Percentiles rank a stretch among this genome's conserved stretches.
Evolutionary conservation across 1,140 invertebrate species (phyloP).

Genomic region (Neodiprion fabricii): DNA sequence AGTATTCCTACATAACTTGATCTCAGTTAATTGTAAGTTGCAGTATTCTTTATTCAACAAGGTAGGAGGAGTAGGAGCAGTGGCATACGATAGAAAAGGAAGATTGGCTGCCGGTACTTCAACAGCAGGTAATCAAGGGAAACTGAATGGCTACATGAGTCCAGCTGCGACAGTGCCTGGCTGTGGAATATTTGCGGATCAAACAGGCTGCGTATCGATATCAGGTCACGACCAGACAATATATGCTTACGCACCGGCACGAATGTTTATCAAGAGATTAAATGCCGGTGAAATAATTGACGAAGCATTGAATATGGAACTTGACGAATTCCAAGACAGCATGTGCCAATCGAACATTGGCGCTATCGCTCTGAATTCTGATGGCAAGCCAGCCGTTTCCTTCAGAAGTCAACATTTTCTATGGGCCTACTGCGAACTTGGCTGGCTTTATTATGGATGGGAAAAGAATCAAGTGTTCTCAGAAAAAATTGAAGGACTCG

Average conservation of each 20-base stretch:
- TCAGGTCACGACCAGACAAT: conserved; percentile 34
- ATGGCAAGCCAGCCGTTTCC: conserved; percentile 27
- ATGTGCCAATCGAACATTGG: conserved; percentile 26
- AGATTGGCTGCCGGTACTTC: conserved; percentile 35
- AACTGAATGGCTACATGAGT: conserved; percentile 27
- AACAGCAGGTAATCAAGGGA: conserved; percentile 29
- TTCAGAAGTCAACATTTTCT: conserved; percentile 36
- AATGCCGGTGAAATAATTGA: not conserved
- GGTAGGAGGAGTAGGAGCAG: conserved; percentile 31
- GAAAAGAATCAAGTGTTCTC: conserved; percentile 28
- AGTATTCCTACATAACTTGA: too few relatives aligned
- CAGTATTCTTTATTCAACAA: conserved; percentile 6
- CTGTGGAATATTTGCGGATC: conserved; percentile 38
- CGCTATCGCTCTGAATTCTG: conserved; percentile 27
- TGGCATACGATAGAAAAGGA: conserved; percentile 34
- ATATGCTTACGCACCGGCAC: conserved; percentile 34
- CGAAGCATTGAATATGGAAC: conserved; percentile 18
- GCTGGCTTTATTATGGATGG: conserved; percentile 35
- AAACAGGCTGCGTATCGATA: conserved; percentile 30
- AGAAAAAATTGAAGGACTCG: conserved; percentile 31
- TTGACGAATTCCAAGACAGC: conserved; percentile 26
- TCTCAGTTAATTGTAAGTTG: too few relatives aligned
- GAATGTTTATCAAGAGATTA: conserved; percentile 28
- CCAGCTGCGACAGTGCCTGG: conserved; percentile 35
- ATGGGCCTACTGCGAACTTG: conserved; percentile 37